Evolutionary conservation across 2,113 vertebrate species (phyloP), one percentile per base, ranked within the genome.

Genomic region (Sander vitreus): DNA sequence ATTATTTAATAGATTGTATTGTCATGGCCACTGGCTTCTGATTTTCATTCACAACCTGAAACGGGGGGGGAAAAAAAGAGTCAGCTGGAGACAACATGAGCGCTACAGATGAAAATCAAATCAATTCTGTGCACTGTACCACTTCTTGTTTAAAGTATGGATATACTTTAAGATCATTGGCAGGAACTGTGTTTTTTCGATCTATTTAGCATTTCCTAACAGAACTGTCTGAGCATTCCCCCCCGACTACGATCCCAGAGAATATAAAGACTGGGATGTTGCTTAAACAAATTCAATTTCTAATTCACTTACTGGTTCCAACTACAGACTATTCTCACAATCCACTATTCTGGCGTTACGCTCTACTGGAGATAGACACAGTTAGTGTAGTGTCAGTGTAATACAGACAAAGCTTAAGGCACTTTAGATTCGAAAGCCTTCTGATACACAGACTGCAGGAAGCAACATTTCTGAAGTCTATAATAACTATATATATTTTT

Each of bases 41-140:
- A 80, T 83, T 80, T 71, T 64, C 30, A 75, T 81, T 78, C 68
- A 11, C 51, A 65, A 51, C 23, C 21, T 15, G n/a, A 45, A 8
- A 36, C 5, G 2, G n/a, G 5, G 2, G 2, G n/a, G 5, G 2
- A 39, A 74, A 68, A 36, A 58, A 43, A 62, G 19, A 47, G 54
- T 88, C 78, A 84, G 65, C 81, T 75, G 73, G 71, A 85, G 75
- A 74, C 64, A 64, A 82, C 76, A 66, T 27, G 72, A 87, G 73
- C 0, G 2, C 50, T 1, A 5, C 76, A 83, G 65, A 76, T 70
- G 70, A 72, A 73, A 81, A 51, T 36, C 50, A 57, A 83, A 69
- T 48, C 1, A 64, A 55, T 57, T 79, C 64, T 45, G 39, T 73
- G 73, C 54, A 58, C 43, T 57, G 53, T 63, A 33, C 54, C 60